These are phyloP conservation scores for Cancer borealis DNA, from an alignment of 2,888 invertebrate species.

Conservation along the genomic window DNA sequence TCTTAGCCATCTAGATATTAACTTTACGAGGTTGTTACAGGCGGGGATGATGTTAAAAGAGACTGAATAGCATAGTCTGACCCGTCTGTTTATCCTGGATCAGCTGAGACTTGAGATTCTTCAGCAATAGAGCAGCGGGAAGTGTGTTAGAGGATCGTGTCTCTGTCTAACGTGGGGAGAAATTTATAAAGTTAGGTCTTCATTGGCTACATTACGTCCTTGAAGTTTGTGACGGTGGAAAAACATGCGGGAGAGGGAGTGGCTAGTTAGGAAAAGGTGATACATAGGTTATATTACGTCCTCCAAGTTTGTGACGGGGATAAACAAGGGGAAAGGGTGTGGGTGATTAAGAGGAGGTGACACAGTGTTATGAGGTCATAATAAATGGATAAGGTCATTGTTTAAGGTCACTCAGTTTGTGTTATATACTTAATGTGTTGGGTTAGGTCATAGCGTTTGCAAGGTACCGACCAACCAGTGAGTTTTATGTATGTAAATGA, in stretches of 20 bases:
- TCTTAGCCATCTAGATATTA: conserved; percentile 13
- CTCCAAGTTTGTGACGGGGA: background rate
- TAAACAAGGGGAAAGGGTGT: background rate
- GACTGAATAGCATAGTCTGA: background rate
- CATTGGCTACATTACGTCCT: background rate
- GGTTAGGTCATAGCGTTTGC: background rate
- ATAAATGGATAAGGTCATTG: too few species aligned
- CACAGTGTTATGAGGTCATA: background rate
- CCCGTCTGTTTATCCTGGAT: background rate
- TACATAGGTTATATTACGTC: background rate
- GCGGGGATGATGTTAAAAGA: background rate
- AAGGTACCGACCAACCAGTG: background rate
- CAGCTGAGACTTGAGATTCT: background rate
- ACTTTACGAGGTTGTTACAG: conserved; percentile 27
- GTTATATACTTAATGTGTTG: background rate
- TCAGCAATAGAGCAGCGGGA: background rate
- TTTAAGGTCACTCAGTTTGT: background rate
- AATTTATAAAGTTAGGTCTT: background rate
- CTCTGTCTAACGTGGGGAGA: background rate
- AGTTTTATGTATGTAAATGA: background rate
- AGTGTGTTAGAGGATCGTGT: background rate
- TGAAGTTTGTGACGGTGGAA: background rate
- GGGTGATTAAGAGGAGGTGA: background rate
- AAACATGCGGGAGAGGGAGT: background rate
- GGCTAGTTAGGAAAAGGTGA: background rate